A percentile compares a stretch with the other conserved stretches of the same genome.
These are phyloP conservation scores for Elmis aenea DNA, from an alignment of 2,888 invertebrate genomes.

Conservation along the genomic window DNA sequence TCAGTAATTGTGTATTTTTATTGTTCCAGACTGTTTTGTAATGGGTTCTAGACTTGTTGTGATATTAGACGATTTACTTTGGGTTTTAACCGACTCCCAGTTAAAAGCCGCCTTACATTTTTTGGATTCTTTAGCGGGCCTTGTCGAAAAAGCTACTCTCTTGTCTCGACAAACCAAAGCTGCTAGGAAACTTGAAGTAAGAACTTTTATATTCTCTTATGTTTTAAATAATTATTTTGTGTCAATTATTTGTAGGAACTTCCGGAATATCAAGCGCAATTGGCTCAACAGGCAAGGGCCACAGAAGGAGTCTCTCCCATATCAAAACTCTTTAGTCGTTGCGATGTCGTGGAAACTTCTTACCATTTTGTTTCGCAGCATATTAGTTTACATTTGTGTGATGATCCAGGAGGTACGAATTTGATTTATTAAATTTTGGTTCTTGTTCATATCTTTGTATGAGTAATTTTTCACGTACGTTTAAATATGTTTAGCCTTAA, in stretches of 20 bases:
- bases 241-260: conserved; percentile 48
- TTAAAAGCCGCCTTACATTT: conserved; percentile 89
- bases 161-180: conserved; percentile 78
- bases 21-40: conserved; percentile 80
- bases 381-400: conserved; percentile 94
- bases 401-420: conserved; percentile 79
- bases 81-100: conserved; percentile 96
- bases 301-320: conserved; percentile 44
- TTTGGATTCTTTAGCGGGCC: conserved; percentile 74
- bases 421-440: conserved; percentile 2
- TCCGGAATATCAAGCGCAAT: conserved; percentile 70
- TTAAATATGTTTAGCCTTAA: conserved; percentile 9
- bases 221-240: conserved; percentile 10
- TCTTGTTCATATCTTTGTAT: too few species aligned
- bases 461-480: background rate
- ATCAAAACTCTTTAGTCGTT: conserved; percentile 69
- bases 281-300: conserved; percentile 55
- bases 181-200: conserved; percentile 71
- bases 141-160: conserved; percentile 76
- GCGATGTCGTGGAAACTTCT: conserved; percentile 96
- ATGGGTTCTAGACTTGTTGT: conserved; percentile 87
- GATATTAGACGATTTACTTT: conserved; percentile 91
- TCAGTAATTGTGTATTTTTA: background rate
- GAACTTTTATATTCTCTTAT: conserved; percentile 8
- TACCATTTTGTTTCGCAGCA: conserved; percentile 92